Conservation (phyloP, 2,797 vertebrate species). For the Sebastes dallii region DNA sequence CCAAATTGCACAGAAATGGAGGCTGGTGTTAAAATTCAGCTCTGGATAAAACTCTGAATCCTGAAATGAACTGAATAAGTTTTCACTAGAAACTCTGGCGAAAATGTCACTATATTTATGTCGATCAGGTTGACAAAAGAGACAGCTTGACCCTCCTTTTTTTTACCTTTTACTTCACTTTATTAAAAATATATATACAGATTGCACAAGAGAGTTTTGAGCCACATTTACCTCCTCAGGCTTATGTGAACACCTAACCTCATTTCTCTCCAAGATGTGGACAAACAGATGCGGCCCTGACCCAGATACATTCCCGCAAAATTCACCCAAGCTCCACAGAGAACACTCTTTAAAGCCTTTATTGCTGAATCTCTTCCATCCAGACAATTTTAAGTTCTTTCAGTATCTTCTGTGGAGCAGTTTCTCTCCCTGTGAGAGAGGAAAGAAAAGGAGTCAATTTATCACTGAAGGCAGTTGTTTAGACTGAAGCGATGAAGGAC, state of each 20-base stretch:
- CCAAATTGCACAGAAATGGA: too few species aligned
- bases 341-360: neutral
- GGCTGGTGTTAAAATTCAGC: too few species aligned
- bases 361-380: neutral
- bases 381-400: neutral
- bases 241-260: neutral
- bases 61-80: neutral
- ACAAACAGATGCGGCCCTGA: neutral
- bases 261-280: neutral
- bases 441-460: neutral
- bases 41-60: too few species aligned
- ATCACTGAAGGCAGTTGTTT: constrained; percentile 17
- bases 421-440: neutral
- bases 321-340: neutral
- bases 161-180: too few species aligned
- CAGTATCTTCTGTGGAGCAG: neutral
- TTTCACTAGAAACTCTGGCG: neutral
- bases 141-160: too few species aligned
- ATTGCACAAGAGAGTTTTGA: neutral
- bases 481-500: neutral
- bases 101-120: neutral
- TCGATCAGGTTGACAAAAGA: neutral
- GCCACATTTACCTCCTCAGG: neutral
- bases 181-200: neutral
- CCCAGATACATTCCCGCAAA: neutral